Conservation (phyloP, 2,797 vertebrate genomes). For the Meda fulgida region DNA sequence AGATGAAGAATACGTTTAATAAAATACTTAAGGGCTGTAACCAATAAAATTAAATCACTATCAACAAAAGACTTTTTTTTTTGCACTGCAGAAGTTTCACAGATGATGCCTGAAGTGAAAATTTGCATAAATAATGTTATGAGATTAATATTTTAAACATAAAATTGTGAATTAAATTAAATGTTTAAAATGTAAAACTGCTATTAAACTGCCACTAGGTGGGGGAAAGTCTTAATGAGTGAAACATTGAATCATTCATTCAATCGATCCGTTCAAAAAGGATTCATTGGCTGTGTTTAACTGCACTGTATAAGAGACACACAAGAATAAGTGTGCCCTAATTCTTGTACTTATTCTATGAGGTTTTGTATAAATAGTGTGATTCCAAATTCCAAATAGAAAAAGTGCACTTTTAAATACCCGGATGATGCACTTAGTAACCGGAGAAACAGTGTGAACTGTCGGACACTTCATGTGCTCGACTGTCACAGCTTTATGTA, state of each 20-base stretch:
- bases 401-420: too few species aligned
- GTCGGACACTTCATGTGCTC: too few species aligned
- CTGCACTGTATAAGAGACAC: too few species aligned
- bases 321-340: background rate
- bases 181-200: background rate
- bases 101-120: background rate
- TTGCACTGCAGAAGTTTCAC: background rate
- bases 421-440: too few species aligned
- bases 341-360: background rate
- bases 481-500: too few species aligned
- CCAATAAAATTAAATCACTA: background rate
- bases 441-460: too few species aligned
- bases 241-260: background rate
- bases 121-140: background rate
- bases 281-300: background rate
- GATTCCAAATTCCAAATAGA: too few species aligned
- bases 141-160: background rate
- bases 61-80: background rate
- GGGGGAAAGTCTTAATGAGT: background rate
- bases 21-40: background rate
- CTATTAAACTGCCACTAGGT: background rate
- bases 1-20: too few species aligned
- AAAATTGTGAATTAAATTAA: background rate
- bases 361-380: too few species aligned
- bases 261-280: background rate